Conservation (phyloP, 2,113 vertebrate species). For the Ammodytes dubius region DNA sequence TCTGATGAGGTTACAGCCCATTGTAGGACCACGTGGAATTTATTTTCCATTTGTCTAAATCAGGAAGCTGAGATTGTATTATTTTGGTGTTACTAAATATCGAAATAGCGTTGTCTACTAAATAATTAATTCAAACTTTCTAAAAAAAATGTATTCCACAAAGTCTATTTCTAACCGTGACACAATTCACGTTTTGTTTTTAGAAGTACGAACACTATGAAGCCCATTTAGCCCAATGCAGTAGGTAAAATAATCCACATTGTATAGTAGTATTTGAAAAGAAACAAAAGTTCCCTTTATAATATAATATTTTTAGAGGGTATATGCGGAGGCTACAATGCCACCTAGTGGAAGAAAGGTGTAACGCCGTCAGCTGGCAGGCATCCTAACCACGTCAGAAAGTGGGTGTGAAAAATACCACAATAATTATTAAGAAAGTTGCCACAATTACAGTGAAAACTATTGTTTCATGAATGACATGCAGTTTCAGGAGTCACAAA, state of each 20-base stretch:
- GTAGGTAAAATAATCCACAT: not conserved
- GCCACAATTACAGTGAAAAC: not conserved
- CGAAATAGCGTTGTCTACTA: not conserved
- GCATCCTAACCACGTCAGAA: not conserved
- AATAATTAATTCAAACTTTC: not conserved
- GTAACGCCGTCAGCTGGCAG: not conserved
- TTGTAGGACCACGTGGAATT: not conserved
- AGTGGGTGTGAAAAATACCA: not conserved
- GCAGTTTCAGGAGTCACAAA: not conserved
- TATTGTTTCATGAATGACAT: not conserved
- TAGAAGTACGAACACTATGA: too few relatives aligned
- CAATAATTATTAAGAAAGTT: not conserved
- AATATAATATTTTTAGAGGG: not conserved
- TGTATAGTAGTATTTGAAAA: not conserved
- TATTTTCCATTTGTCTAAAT: not conserved
- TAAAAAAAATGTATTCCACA: not conserved
- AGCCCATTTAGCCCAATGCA: not conserved
- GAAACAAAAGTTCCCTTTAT: not conserved
- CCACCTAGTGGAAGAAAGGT: conserved; percentile 62
- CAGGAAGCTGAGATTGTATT: not conserved
- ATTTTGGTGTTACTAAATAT: too few relatives aligned
- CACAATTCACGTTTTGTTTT: not conserved
- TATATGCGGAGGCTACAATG: conserved; percentile 34
- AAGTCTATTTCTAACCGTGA: not conserved
- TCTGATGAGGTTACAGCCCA: not conserved